Base-by-base conservation (phyloP, 2,797 vertebrate species). In the Cuniculus paca region DNA sequence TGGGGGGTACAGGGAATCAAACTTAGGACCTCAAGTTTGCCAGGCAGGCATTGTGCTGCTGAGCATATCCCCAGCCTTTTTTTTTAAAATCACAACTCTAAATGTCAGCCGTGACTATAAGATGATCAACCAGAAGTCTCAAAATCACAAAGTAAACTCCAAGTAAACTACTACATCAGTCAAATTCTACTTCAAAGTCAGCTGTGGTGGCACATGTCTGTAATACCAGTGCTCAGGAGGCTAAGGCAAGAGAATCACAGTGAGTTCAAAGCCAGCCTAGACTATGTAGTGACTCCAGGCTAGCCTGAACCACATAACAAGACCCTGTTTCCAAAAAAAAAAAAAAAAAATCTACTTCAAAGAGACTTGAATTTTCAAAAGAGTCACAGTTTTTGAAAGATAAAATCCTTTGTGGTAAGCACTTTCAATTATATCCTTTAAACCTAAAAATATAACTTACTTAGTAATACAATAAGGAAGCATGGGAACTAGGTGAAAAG, bases 331-430 rank as follows among this genome's bases (percentile, higher is more conserved):
- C 5, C 13, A 63, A n/a, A n/a, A 65, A n/a, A 65, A n/a, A 68
- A 36, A 60, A 60, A 26, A 60, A 60, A 26, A 58, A 58, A 58
- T 1, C 65, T n/a, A 80, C 61, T 65, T 79, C 14, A 74, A 48
- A 75, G 86, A 36, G 4, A 68, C 39, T 45, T 95, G 16, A 50
- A 45, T 81, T 95, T 90, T 74, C n/a, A 96, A 78, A 88, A 92
- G 13, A 81, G 10, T 3, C 42, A 84, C 42, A 84, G 2, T 28
- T 20, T 74, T 97, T 65, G 1, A 94, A 86, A 95, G 22, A 52
- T 31, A 88, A 95, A 95, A 84, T 45, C 52, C 72, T 94, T 50
- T 77, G 12, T 13, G 90, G 82, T 90, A 86, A 80, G 45, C 45
- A 91, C 20, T 31, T 81, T 88, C 89, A 83, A 87, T 63, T 80